Evolutionary conservation across 2,113 vertebrate species (phyloP).

Genomic region (Istiophorus platypterus): DNA sequence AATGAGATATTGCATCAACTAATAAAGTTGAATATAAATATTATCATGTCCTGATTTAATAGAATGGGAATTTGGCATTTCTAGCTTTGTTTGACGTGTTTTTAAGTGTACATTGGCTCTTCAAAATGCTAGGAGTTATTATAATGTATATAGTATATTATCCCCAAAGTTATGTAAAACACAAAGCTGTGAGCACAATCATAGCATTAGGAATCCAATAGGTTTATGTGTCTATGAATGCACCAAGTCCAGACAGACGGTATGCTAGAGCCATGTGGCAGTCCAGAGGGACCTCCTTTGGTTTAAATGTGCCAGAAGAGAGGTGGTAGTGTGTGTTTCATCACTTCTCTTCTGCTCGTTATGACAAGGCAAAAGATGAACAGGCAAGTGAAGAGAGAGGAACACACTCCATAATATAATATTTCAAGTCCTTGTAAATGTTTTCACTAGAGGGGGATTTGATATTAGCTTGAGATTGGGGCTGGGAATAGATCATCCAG

Average conservation of each 20-base stretch:
- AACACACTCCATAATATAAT: slow-evolving; percentile 25
- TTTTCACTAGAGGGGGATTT: slow-evolving; percentile 53
- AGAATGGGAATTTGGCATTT: not conserved
- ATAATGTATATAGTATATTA: not conserved
- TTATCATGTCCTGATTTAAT: not conserved
- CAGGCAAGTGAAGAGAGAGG: not conserved
- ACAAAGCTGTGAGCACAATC: slow-evolving; percentile 37
- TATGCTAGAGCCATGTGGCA: slow-evolving; percentile 42
- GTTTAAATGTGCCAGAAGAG: slow-evolving; percentile 58
- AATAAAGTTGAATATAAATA: not conserved
- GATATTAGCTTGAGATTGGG: slow-evolving; percentile 15
- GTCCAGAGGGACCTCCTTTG: slow-evolving; percentile 42
- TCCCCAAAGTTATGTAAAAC: slow-evolving; percentile 15
- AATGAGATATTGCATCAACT: not conserved
- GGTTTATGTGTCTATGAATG: slow-evolving; percentile 25
- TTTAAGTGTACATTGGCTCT: not conserved
- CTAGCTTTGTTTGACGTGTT: not conserved
- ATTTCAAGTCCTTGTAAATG: slow-evolving; percentile 70
- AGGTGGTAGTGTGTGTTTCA: slow-evolving; percentile 12
- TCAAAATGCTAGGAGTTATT: not conserved
- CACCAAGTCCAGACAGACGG: slow-evolving; percentile 24
- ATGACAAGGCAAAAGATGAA: slow-evolving; percentile 42
- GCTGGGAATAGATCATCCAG: slow-evolving; percentile 37
- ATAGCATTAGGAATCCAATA: slow-evolving; percentile 58
- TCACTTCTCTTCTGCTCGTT: slow-evolving; percentile 26